Percentiles rank a stretch among this genome's conserved stretches.
phyloP scores from a whole-genome alignment of 2,888 invertebrate species.

The Ramazzottius varieornatus region DNA sequence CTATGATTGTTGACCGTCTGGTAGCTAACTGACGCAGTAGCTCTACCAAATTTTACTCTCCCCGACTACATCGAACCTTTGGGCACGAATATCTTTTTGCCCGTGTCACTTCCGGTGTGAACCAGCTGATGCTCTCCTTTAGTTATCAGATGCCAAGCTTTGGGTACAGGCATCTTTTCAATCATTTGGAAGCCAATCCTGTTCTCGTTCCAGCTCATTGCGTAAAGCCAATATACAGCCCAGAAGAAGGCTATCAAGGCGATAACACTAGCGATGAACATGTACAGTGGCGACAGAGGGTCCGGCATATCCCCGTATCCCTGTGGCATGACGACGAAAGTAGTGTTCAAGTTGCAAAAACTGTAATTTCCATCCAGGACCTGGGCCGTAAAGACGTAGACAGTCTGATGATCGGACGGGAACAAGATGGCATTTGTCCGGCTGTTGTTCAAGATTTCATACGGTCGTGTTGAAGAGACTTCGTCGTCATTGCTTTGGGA shows the following conservation, averaged over 20 bases:
- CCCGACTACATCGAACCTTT: too few relatives aligned
- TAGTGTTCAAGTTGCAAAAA: neutral
- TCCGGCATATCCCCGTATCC: neutral
- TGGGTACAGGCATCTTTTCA: neutral
- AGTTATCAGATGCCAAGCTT: neutral
- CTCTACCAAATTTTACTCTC: too few relatives aligned
- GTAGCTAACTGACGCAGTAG: too few relatives aligned
- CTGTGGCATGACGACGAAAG: neutral
- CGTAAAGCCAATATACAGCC: neutral
- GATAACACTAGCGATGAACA: neutral
- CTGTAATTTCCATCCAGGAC: neutral
- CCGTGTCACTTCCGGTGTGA: neutral
- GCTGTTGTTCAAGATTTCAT: neutral
- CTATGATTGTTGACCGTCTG: too few relatives aligned
- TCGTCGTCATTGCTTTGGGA: neutral
- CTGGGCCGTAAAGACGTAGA: neutral
- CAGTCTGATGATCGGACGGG: neutral
- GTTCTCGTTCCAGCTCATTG: slow-evolving; percentile 1
- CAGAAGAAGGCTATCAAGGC: neutral
- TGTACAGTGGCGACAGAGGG: neutral
- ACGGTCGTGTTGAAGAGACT: neutral
- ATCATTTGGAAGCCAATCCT: neutral
- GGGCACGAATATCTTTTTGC: neutral
- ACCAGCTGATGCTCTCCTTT: neutral
- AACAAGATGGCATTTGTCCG: neutral